Evolutionary conservation across 2,888 invertebrate genomes (phyloP).

Genomic region (Exocentrus adspersus): DNA sequence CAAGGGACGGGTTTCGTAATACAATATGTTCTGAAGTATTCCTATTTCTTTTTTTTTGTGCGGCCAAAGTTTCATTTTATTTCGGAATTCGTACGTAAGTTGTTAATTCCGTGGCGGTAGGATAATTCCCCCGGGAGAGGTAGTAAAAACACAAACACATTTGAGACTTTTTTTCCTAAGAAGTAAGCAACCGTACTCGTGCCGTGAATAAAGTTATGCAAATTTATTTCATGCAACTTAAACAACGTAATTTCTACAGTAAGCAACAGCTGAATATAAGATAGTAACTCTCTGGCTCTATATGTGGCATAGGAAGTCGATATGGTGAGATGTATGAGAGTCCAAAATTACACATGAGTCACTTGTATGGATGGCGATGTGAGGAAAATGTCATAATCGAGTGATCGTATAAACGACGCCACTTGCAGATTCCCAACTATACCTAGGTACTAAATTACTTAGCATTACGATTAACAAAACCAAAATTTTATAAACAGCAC

Average conservation of each 20-base stretch:
- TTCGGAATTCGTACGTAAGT: not conserved
- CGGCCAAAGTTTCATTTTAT: not conserved
- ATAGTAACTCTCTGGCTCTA: too few species aligned
- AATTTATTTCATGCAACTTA: not conserved
- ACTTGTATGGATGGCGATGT: too few species aligned
- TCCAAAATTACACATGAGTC: too few species aligned
- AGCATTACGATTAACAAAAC: too few species aligned
- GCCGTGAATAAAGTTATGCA: conserved; percentile 1
- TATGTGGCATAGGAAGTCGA: too few species aligned
- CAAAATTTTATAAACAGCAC: too few species aligned
- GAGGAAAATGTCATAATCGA: too few species aligned
- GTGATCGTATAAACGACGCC: too few species aligned
- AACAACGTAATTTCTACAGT: conserved; percentile 5
- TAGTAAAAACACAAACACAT: not conserved
- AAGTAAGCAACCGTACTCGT: too few species aligned
- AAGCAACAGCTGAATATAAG: conserved; percentile 16
- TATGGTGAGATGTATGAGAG: too few species aligned
- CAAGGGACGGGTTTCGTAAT: not conserved
- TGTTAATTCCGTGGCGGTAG: not conserved
- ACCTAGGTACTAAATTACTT: too few species aligned
- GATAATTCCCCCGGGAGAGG: not conserved
- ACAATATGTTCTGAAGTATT: not conserved
- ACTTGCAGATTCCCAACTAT: too few species aligned
- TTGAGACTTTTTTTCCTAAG: not conserved
- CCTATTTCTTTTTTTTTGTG: not conserved